Percentiles rank a stretch among this genome's conserved stretches.
Conservation (phyloP, 1,140 invertebrate genomes). For the Tetranychus urticae region DNA sequence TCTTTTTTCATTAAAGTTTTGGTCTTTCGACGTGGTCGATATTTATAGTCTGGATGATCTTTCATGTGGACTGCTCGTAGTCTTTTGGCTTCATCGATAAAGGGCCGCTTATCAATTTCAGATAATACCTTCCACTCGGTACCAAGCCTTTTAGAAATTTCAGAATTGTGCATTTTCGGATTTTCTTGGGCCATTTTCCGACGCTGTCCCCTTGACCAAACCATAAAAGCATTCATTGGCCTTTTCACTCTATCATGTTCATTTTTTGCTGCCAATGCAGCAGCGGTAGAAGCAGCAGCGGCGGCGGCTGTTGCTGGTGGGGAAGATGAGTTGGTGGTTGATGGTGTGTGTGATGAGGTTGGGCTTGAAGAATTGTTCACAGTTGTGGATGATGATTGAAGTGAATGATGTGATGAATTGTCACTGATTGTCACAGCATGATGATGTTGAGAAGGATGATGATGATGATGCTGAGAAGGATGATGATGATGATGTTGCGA, state of each 20-base stretch:
- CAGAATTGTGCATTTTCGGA: constrained; percentile 99
- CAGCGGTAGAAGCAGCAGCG: not conserved
- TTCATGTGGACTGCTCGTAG: constrained; percentile 97
- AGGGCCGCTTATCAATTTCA: constrained; percentile 86
- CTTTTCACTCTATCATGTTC: constrained; percentile 65
- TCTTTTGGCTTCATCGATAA: constrained; percentile 97
- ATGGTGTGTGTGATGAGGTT: not conserved
- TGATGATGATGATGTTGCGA: constrained; percentile 1
- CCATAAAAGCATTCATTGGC: constrained; percentile 99
- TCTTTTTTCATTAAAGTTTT: constrained; percentile 87
- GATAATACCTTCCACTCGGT: constrained; percentile 96
- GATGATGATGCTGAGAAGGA: not conserved
- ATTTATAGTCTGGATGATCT: constrained; percentile 98
- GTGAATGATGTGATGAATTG: not conserved
- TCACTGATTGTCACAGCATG: not conserved
- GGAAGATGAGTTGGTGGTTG: not conserved
- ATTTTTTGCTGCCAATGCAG: constrained; percentile 10
- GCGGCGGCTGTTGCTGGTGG: not conserved
- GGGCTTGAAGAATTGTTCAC: not conserved
- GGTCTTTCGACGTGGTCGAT: constrained; percentile 48
- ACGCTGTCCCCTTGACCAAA: constrained; percentile 89
- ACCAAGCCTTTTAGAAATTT: constrained; percentile 88
- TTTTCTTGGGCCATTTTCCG: constrained; percentile 99
- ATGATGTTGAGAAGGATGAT: not conserved
- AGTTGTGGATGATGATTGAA: not conserved